Percentiles rank a stretch among this genome's conserved stretches.
These are phyloP conservation scores for Colistium nudipinnis DNA, from an alignment of 2,113 vertebrate species.

Conservation along the genomic window DNA sequence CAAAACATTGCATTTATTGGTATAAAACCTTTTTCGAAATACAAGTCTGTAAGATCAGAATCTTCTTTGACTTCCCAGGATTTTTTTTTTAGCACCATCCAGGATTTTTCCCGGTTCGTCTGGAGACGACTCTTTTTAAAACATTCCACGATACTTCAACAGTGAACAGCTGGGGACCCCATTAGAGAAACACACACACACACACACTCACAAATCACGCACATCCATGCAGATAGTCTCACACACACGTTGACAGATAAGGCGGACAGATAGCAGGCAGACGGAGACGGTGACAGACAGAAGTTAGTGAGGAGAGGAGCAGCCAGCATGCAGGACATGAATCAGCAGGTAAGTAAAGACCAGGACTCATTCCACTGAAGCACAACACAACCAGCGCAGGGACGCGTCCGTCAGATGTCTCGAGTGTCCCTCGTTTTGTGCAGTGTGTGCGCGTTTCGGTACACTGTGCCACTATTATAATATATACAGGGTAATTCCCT, in stretches of 20 bases:
- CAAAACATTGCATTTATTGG: neutral
- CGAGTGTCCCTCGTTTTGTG: neutral
- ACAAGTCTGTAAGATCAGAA: neutral
- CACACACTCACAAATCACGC: neutral
- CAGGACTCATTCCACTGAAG: slow-evolving; percentile 16
- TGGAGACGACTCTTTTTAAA: neutral
- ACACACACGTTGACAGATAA: neutral
- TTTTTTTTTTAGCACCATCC: neutral
- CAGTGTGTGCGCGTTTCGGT: neutral
- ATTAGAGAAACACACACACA: slow-evolving; percentile 1
- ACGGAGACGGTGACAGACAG: slow-evolving; percentile 21
- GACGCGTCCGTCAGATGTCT: neutral
- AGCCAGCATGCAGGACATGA: slow-evolving; percentile 48
- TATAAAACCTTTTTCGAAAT: neutral
- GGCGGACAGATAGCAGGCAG: neutral
- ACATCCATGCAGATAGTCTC: neutral
- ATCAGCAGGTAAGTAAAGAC: slow-evolving; percentile 21
- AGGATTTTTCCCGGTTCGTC: neutral
- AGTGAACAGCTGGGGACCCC: neutral
- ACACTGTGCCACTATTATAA: neutral
- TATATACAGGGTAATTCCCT: neutral
- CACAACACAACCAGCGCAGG: neutral
- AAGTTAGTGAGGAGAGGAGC: slow-evolving; percentile 26
- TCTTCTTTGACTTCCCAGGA: neutral
- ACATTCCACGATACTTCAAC: neutral